These are phyloP conservation scores for Chondrosia reniformis DNA, from an alignment of 37 sponge, comb jelly and placozoan genomes.

Conservation along the genomic window DNA sequence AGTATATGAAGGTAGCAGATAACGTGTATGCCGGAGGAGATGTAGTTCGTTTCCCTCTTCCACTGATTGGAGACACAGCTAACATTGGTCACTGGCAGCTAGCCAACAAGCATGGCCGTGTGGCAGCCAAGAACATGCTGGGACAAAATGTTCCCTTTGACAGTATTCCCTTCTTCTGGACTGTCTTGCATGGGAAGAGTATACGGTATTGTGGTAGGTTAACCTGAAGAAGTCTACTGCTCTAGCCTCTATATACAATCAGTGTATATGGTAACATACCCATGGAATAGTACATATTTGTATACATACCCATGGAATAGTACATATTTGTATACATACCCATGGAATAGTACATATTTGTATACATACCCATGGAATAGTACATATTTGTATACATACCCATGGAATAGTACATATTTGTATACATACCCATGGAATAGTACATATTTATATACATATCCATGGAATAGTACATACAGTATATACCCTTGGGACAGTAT, in stretches of 20 bases:
- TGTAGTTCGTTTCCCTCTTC: constrained; percentile 81
- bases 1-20: constrained; percentile 71
- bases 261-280: too few species aligned
- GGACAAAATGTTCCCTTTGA: constrained; percentile 59
- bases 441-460: too few species aligned
- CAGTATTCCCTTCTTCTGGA: constrained; percentile 95
- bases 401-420: neutral
- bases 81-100: constrained; percentile 96
- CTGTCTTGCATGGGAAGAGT: constrained; percentile 86
- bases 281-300: too few species aligned
- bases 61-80: constrained; percentile 51
- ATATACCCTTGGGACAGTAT: too few species aligned
- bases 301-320: too few species aligned
- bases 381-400: neutral
- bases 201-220: constrained; percentile 80
- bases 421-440: too few species aligned
- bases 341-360: neutral
- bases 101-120: constrained; percentile 82
- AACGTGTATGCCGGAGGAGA: constrained; percentile 91
- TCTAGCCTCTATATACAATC: too few species aligned
- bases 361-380: neutral
- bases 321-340: neutral
- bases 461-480: too few species aligned
- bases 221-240: neutral
- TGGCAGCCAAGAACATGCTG: constrained; percentile 86